Base-by-base conservation (phyloP, 2,888 invertebrate genomes). In the Dastarcus helophoroides region DNA sequence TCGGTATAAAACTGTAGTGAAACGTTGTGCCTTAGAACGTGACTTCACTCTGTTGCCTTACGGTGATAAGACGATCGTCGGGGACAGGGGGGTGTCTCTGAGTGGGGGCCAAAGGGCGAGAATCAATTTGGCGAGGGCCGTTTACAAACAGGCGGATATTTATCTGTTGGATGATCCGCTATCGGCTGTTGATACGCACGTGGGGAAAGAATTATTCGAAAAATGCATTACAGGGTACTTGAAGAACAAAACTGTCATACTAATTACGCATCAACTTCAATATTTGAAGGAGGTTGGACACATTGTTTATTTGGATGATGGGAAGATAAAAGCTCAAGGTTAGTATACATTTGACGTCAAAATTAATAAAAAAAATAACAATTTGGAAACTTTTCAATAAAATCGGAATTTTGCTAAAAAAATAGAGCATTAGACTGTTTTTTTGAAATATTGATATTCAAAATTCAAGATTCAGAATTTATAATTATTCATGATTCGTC, bases 181-280 rank as follows among this genome's bases (percentile, higher is more conserved):
- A 19, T 82, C 88, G 37, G 91, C 91, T 0, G 91, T 93, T n/a
- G 93, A 93, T 62, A 75, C 89, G 0, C 83, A 85, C 55, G 91
- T 93, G 2, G 86, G 89, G 1, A 75, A 83, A 3, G 83, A 88
- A 58, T 67, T 93, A 43, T 93, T 91, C 61, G 84, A 91, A 51
- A 72, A 79, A 48, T 88, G 84, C 49, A 69, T 85, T 30, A 67
- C 54, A 7, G 56, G 71, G 4, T 75, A 75, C 47, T 62, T 88
- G 42, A 64, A 68, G n/a, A 67, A 75, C 38, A 76, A 80, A 51
- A 79, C 80, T 1, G 64, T 79, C 11, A 71, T 88, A 25, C 68
- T 88, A 17, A 79, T 84, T 40, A 89, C 88, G 0, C 79, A 79
- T 50, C 79, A 79, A 56, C 58, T 79, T 44, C 78, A 79, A 53